These are phyloP conservation scores for Synergus gifuensis DNA, from an alignment of 2,888 invertebrate genomes.

Conservation along the genomic window DNA sequence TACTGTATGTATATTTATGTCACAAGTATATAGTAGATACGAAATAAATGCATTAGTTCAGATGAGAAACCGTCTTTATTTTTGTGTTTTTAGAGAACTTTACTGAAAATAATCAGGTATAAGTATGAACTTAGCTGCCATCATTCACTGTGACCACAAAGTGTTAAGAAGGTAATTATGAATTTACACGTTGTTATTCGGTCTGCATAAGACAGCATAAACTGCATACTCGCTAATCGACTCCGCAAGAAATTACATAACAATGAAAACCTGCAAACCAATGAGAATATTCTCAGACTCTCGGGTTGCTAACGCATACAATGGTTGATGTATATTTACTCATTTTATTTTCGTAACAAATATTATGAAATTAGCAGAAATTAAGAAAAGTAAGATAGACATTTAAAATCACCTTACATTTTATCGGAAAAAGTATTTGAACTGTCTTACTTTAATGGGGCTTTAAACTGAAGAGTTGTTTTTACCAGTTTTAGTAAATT, in stretches of 20 bases:
- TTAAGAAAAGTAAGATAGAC: not conserved
- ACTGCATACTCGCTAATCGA: not conserved
- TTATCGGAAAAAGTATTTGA: not conserved
- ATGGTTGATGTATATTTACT: not conserved
- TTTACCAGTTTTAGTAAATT: constrained; percentile 54
- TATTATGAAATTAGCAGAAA: not conserved
- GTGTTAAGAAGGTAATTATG: constrained; percentile 25
- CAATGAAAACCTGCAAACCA: constrained; percentile 46
- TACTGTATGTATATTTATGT: constrained; percentile 16
- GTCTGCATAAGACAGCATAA: constrained; percentile 10
- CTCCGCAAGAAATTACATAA: constrained; percentile 46
- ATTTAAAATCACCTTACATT: not conserved
- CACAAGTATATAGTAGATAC: constrained; percentile 46
- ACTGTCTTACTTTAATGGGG: not conserved
- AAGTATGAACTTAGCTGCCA: not conserved
- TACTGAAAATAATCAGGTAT: not conserved
- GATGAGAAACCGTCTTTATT: not conserved
- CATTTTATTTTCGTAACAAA: not conserved
- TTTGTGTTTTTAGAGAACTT: not conserved
- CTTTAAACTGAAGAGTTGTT: constrained; percentile 21
- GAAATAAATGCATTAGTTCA: constrained; percentile 17
- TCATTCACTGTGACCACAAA: constrained; percentile 17
- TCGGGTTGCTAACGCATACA: constrained; percentile 46
- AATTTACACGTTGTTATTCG: constrained; percentile 5
- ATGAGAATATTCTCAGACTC: constrained; percentile 50